Evolutionary conservation across 2,797 vertebrate species (phyloP), one percentile per base, ranked within the genome.

Genomic region (Syngnathus acus): DNA sequence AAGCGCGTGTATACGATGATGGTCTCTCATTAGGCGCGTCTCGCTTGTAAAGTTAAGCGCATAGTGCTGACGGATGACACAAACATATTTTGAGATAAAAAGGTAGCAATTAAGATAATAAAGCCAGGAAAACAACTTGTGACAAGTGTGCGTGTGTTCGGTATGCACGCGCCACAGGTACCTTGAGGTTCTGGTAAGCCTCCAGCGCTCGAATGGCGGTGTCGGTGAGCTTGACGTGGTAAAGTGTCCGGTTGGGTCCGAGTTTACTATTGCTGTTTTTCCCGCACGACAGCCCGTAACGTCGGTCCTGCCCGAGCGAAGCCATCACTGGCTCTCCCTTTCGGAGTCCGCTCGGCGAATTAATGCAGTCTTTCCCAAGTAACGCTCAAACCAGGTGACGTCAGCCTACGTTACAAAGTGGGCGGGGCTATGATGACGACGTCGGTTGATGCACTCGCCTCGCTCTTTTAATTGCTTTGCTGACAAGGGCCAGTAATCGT

Each of bases 201-300:
- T 91, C 90, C 81, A 96, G 84, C 10, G 91, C 92, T 68, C 90
- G 85, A 67, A 94, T 84, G 11, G 92, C 93, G 9, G 91, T 89
- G 75, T 93, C 93, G 69, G 92, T 93, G 48, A 95, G 90, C 76
- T 91, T 90, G 76, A 94, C 90, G 72, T 94, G 91, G 77, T 90
- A 88, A 65, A 94, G 80, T 55, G 92, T 92, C 70, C 89, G 87
- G 70, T 77, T 85, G 32, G 85, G 68, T 32, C 55, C 55, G 55
- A 37, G 26, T 37, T 57, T 57, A 32, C 9, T 37, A 14, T 37
- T 57, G 65, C 57, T 80, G 26, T 73, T 86, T 70, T 83, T 87
- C 65, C 86, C 88, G 73, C 91, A 92, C 80, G 83, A 86, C 71
- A 93, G 91, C 64, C 90, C 90, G 57, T 92, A 93, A 10, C 77